phyloP scores from a whole-genome alignment of 2,888 invertebrate genomes.

The Campoplex capitator region DNA sequence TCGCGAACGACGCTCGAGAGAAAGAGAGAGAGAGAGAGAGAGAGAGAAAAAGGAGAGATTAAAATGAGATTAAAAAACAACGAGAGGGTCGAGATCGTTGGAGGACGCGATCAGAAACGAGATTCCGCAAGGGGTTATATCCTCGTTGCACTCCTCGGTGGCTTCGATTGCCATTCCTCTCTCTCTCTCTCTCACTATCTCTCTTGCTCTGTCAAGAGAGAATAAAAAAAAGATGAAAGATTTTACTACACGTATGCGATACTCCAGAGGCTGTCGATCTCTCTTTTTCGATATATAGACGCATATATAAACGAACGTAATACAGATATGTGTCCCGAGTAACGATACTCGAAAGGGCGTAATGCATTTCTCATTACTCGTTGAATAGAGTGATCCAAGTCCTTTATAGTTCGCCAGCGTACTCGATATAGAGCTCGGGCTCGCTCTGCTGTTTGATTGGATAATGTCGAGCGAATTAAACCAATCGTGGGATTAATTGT shows the following conservation, averaged over 20 bases:
- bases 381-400: neutral
- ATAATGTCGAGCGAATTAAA: slow-evolving; percentile 81
- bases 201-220: neutral
- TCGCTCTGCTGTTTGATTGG: slow-evolving; percentile 77
- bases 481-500: slow-evolving; percentile 81
- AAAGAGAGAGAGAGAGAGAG: slow-evolving; percentile 3
- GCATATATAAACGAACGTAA: neutral
- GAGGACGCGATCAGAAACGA: slow-evolving; percentile 46
- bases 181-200: neutral
- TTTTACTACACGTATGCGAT: slow-evolving; percentile 54
- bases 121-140: slow-evolving; percentile 52
- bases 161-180: slow-evolving; percentile 44
- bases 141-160: slow-evolving; percentile 51
- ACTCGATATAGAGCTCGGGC: slow-evolving; percentile 41
- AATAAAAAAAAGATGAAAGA: neutral
- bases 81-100: slow-evolving; percentile 1
- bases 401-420: slow-evolving; percentile 1
- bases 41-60: slow-evolving; percentile 2
- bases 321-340: neutral
- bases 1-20: slow-evolving; percentile 49
- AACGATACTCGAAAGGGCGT: slow-evolving; percentile 33
- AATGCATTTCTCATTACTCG: slow-evolving; percentile 7
- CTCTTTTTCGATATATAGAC: neutral
- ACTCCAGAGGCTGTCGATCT: slow-evolving; percentile 51
- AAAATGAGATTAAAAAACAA: slow-evolving; percentile 17